phyloP scores from a whole-genome alignment of 2,113 vertebrate genomes.

The Chlamydotis undulata region DNA sequence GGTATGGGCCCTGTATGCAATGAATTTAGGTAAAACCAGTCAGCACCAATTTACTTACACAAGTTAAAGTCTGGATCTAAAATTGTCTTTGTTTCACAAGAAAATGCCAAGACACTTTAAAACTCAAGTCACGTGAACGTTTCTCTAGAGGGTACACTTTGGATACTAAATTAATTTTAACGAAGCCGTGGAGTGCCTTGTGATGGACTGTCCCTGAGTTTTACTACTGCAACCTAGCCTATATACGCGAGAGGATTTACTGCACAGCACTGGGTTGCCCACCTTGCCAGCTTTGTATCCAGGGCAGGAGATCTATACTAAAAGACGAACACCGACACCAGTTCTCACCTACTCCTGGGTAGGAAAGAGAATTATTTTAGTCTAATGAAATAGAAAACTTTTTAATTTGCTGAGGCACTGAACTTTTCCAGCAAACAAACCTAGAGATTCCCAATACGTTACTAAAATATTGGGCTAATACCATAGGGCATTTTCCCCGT shows the following conservation, averaged over 20 bases:
- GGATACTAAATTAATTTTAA: background rate
- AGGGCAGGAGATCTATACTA: background rate
- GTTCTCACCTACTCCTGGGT: background rate
- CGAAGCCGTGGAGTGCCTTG: background rate
- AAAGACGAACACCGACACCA: background rate
- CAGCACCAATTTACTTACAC: background rate
- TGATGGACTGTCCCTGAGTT: background rate
- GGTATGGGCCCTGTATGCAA: background rate
- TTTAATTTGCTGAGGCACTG: background rate
- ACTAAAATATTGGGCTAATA: slow-evolving; percentile 37
- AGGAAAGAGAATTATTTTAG: background rate
- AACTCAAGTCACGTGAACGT: background rate
- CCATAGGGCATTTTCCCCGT: slow-evolving; percentile 38
- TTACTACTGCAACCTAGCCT: background rate
- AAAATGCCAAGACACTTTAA: background rate
- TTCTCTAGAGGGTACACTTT: background rate
- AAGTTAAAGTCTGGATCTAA: background rate
- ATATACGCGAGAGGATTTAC: background rate
- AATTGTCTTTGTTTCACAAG: background rate
- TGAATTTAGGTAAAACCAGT: background rate
- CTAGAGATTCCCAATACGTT: background rate
- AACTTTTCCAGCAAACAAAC: slow-evolving; percentile 13
- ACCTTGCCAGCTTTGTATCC: background rate
- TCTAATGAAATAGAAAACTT: background rate
- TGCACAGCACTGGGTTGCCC: background rate